Evolutionary conservation across 2,888 invertebrate genomes (phyloP).

Genomic region (Steinernema scapterisci): DNA sequence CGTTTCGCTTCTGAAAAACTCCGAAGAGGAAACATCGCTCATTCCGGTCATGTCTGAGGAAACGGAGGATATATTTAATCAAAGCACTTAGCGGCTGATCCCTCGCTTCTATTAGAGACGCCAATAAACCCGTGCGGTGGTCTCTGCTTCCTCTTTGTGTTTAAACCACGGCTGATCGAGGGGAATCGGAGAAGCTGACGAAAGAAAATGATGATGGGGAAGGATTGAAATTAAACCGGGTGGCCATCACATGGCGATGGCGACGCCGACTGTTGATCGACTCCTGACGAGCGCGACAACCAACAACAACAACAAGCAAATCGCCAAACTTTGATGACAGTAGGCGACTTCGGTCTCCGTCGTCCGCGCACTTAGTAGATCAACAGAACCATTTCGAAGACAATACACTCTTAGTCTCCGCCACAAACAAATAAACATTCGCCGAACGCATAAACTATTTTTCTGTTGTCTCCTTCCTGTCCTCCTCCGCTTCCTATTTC

Average conservation of each 20-base stretch:
- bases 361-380: not conserved
- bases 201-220: not conserved
- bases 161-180: not conserved
- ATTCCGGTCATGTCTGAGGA: not conserved
- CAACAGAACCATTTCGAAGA: not conserved
- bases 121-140: too few species aligned
- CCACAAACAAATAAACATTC: slow-evolving; percentile 5
- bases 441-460: not conserved
- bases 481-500: not conserved
- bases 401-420: not conserved
- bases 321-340: not conserved
- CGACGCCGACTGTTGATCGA: slow-evolving; percentile 2
- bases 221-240: slow-evolving; percentile 8
- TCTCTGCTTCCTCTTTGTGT: not conserved
- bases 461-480: not conserved
- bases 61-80: too few species aligned
- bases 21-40: slow-evolving; percentile 12
- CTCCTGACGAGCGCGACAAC: slow-evolving; percentile 16
- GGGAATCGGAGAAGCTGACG: not conserved
- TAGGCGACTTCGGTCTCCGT: not conserved
- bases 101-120: not conserved
- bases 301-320: slow-evolving; percentile 11
- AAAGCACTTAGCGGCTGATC: slow-evolving; percentile 8
- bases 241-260: slow-evolving; percentile 1
- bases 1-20: slow-evolving; percentile 9